Base-by-base conservation (phyloP, 2,113 vertebrate species). In the Riparia riparia region DNA sequence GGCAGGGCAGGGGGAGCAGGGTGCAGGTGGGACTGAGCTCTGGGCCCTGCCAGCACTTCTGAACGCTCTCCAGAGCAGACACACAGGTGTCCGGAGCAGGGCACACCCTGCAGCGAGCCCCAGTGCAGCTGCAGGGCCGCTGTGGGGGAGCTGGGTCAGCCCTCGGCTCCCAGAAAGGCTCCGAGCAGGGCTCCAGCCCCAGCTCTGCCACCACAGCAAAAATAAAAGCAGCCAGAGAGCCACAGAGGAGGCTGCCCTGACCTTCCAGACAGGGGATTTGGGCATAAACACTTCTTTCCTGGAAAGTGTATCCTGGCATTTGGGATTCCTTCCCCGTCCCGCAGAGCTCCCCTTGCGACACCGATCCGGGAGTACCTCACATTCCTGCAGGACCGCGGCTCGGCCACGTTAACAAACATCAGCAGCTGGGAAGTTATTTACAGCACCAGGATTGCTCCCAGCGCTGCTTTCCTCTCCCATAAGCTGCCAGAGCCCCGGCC, bases 351-450 rank as follows among this genome's bases (percentile, higher is more conserved):
- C 64, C 54, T 79, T 18, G 7, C 41, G 66, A 25, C 78, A 63
- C 28, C 1, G 53, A 81, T 44, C 53, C 29, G 0, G 2, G 34
- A 76, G 65, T 29, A 72, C 47, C 89, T 73, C 34, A 19, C 66
- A 22, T 89, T 95, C 90, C 82, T 9, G 5, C 44, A 37, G 82
- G 70, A 61, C 18, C 61, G 42, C 5, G 2, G 65, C 68, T 19
- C 31, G 41, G 54, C 66, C 81, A 10, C 1, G 0, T 4, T 82
- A 89, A 95, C 24, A 7, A 91, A 64, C 95, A 90, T 2, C 60
- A 82, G 76, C 91, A 94, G 87, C 86, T 95, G 94, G 44, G 32
- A 5, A 53, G 80, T 61, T 88, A 95, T 89, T 89, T 69, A 21
- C 45, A 83, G 89, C 26, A 72, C 63, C 45, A 17, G 49, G 56